These are phyloP conservation scores for Microtus oregoni DNA, from an alignment of 2,113 vertebrate species.

Conservation along the genomic window DNA sequence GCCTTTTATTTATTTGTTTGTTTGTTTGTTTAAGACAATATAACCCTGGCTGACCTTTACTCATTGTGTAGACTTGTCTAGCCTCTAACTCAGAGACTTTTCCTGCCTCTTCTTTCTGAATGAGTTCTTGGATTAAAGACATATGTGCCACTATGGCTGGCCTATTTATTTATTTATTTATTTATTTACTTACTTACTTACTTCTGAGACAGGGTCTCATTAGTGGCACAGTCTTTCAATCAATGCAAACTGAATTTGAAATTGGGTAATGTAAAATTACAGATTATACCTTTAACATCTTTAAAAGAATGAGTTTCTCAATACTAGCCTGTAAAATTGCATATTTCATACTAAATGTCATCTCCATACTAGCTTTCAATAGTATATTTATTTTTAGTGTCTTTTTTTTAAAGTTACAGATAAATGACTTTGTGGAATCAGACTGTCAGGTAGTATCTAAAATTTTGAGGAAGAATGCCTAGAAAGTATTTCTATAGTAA, in stretches of 20 bases:
- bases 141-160: neutral
- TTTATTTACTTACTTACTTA: neutral
- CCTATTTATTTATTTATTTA: neutral
- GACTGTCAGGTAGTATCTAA: neutral
- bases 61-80: neutral
- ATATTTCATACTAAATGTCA: neutral
- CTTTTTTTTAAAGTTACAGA: neutral
- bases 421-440: constrained; percentile 13
- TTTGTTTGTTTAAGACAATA: too few relatives aligned
- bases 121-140: neutral
- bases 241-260: constrained; percentile 49
- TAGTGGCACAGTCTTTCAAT: constrained; percentile 37
- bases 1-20: neutral
- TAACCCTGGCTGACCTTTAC: neutral
- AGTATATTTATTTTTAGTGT: neutral
- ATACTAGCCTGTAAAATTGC: constrained; percentile 25
- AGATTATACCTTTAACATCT: neutral
- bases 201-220: neutral
- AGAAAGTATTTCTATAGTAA: constrained; percentile 24
- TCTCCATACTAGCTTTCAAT: neutral
- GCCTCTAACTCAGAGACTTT: neutral
- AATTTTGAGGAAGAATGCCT: neutral
- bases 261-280: constrained; percentile 17
- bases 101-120: neutral
- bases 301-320: constrained; percentile 28